Base-by-base conservation (phyloP, 2,797 vertebrate genomes). In the Microctenopoma steveboyesi region DNA sequence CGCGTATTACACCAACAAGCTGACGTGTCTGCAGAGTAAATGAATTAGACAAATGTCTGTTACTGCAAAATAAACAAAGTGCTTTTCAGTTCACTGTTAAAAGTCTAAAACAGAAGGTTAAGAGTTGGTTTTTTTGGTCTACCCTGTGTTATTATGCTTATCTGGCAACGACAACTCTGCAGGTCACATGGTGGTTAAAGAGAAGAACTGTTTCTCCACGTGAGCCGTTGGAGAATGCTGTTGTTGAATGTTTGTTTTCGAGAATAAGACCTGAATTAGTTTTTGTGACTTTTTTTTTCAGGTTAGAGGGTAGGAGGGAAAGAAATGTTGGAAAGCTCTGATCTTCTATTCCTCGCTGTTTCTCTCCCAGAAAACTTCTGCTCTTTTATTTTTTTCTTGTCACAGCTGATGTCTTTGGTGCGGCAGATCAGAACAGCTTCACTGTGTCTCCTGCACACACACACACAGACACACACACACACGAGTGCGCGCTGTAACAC, bases 361-460 rank as follows among this genome's bases (percentile, higher is more conserved):
- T 82, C 65, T 62, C 72, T 74, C 27, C n/a, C 35, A 51, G 54
- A 10, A 53, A 79, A 85, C 74, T 73, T 83, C 48, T 75, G 46
- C 75, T 61, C 13, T 47, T 58, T 33, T 66, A 12, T 42, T 73
- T 79, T 69, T 62, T 71, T 68, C 68, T 72, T 62, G 72, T 85
- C 70, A 86, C 74, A 86, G 77, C 73, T 58, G 70, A 83, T 81
- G 72, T 82, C 64, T 79, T 68, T 33, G 11, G 82, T 49, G 65
- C 71, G 53, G 79, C 77, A 77, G 78, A 86, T 86, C 72, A 72
- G 75, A 80, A 74, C 64, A 81, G 76, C 83, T 81, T 54, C 69
- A 74, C 62, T 85, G 65, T 75, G 47, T 77, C 64, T 60, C 74
- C 75, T 57, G 61, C 51, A 43, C 39, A 71, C 63, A 52, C 62